phyloP scores from a whole-genome alignment of 1,140 invertebrate genomes.

The Oncopeltus fasciatus region DNA sequence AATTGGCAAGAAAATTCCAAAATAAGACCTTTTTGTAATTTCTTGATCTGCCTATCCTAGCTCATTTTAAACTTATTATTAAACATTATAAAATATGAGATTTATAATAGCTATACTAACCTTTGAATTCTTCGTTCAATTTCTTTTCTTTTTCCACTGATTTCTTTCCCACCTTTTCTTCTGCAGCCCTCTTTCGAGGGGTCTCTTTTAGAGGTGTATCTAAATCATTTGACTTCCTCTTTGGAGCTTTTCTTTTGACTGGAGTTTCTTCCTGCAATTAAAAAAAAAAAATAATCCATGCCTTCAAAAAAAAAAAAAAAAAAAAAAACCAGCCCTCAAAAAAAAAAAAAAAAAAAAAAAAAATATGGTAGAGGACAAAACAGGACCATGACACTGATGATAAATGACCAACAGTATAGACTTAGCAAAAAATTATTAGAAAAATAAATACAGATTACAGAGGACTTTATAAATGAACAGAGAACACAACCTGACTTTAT shows the following conservation, averaged over 20 bases:
- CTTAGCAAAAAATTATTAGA: too few species aligned
- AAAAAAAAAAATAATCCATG: neutral
- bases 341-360: neutral
- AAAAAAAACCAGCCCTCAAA: too few species aligned
- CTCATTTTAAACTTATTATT: too few species aligned
- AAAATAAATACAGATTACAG: too few species aligned
- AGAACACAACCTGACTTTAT: too few species aligned
- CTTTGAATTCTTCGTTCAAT: neutral
- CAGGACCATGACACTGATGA: neutral
- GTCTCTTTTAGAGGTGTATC: conserved; percentile 10
- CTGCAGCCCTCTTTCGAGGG: neutral
- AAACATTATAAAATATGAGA: too few species aligned
- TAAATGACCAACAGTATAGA: neutral
- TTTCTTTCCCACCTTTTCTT: neutral
- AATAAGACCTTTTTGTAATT: too few species aligned
- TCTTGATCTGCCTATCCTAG: too few species aligned
- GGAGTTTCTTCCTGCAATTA: neutral
- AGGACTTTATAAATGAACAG: too few species aligned
- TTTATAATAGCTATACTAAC: too few species aligned
- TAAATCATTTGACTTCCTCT: neutral
- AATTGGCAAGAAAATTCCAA: too few species aligned
- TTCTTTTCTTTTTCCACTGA: conserved; percentile 1
- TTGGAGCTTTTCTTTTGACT: neutral
- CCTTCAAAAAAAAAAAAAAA: neutral
- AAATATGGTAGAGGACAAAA: neutral